Evolutionary conservation across 2,888 invertebrate species (phyloP).

Genomic region (Myopa tessellatipennis): DNA sequence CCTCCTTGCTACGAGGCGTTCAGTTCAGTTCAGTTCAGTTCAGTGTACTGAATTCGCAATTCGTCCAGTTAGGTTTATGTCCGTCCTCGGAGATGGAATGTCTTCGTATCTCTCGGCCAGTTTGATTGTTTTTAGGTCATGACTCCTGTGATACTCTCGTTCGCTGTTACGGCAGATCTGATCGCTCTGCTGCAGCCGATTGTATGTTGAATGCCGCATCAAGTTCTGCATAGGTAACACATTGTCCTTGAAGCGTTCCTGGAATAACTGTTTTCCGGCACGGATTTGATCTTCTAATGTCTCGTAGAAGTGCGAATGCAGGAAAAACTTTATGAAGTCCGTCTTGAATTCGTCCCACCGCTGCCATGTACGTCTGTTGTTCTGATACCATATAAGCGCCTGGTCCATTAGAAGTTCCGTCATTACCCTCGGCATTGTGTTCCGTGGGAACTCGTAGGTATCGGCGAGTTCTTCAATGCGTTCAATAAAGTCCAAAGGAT

Average conservation of each 20-base stretch:
- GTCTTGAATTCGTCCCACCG: no score
- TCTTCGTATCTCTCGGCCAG: neutral
- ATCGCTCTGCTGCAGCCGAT: neutral
- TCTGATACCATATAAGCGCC: no score
- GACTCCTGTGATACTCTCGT: neutral
- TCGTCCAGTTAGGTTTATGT: neutral
- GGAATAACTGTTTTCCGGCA: neutral
- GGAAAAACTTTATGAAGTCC: no score
- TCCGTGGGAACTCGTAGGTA: no score
- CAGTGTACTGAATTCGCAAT: neutral
- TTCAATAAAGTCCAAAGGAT: conserved; percentile 7
- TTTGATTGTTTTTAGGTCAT: neutral
- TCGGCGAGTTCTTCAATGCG: no score
- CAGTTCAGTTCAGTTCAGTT: no score
- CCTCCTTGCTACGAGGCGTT: neutral
- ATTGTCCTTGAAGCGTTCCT: no score
- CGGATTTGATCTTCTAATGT: conserved; percentile 4
- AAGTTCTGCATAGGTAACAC: neutral
- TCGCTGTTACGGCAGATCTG: conserved; percentile 2
- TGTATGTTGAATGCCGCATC: neutral
- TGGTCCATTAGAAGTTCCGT: no score
- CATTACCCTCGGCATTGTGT: no score
- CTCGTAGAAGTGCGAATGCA: neutral
- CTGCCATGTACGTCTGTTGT: no score
- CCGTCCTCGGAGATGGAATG: neutral